Evolutionary conservation across 2,797 vertebrate species (phyloP), one percentile per base, ranked within the genome.

Genomic region (Danio tinwini): DNA sequence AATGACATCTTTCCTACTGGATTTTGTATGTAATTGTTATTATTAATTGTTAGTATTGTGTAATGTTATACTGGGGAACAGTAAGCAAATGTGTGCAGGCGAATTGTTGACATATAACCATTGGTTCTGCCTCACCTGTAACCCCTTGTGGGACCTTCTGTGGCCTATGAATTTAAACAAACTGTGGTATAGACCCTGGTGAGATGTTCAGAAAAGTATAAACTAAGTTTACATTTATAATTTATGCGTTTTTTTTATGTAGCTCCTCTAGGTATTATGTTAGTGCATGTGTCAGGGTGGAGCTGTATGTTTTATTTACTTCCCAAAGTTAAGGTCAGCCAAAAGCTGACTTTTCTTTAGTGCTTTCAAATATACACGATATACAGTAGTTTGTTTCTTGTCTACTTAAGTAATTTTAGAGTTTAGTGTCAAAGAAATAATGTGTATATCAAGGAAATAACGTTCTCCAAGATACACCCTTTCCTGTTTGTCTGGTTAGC

Each of bases 401-500:
- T 76, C 37, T 10, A 59, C 49, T 58, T 11, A 39, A 40, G 21
- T 21, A 11, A 29, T 58, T 44, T 69, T 37, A 70, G 10, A 65
- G 37, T 85, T 78, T 78, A 17, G 29, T 29, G 16, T 7, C 7
- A 12, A 52, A 13, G 4, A 52, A 52, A 52, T 52, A 2, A 13
- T 52, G 49, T 52, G 1, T 3, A 29, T 29, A 29, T 1, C 29
- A 29, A 77, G 81, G 81, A 74, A 81, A 59, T 74, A 64, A 14
- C 3, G 7, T 44, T 73, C 42, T 49, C 72, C 67, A 19, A 7
- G 61, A 58, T 77, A 78, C 67, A 58, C 82, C 67, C 81, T 76
- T 80, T 78, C 73, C 68, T 73, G 67, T 77, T 82, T 78, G 58
- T 81, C 50, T 56, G 69, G 74, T 71, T 47, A 7, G 56, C 73